phyloP scores from a whole-genome alignment of 2,797 vertebrate species.

The Lithobates sylvaticus region DNA sequence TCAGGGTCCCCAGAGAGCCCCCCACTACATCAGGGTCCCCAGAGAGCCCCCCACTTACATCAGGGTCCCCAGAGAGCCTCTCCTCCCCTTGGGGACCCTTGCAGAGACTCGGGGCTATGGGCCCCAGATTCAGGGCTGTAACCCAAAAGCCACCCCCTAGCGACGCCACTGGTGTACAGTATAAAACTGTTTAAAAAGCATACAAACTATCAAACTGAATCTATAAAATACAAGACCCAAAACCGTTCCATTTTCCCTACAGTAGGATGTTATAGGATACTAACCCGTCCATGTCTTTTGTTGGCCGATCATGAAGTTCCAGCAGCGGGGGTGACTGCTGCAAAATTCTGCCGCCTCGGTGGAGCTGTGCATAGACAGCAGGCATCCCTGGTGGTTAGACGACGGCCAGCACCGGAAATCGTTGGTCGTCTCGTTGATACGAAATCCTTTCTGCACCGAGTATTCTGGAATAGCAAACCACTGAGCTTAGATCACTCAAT shows the following conservation, averaged over 20 bases:
- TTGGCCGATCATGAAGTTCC: conserved; percentile 80
- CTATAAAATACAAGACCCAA: neutral
- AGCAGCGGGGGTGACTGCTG: conserved; percentile 81
- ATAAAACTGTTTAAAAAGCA: too few relatives aligned
- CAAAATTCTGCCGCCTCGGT: conserved; percentile 85
- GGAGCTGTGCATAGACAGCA: conserved; percentile 82
- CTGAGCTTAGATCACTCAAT: too few relatives aligned
- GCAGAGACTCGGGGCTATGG: too few relatives aligned
- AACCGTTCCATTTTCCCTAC: neutral
- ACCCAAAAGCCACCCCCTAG: too few relatives aligned
- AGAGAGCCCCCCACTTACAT: too few relatives aligned
- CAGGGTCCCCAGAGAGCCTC: too few relatives aligned
- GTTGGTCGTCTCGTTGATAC: conserved; percentile 71
- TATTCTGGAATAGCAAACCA: conserved; percentile 77
- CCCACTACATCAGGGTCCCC: too few relatives aligned
- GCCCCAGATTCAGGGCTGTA: too few relatives aligned
- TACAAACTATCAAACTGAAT: neutral
- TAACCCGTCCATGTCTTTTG: conserved; percentile 88
- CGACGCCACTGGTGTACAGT: too few relatives aligned
- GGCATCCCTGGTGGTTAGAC: conserved; percentile 85
- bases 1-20: too few relatives aligned
- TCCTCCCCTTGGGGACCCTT: too few relatives aligned
- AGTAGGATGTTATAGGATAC: conserved; percentile 48
- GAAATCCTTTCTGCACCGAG: conserved; percentile 78
- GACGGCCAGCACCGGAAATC: conserved; percentile 90